Base-by-base conservation (phyloP, 2,888 invertebrate species). In the Eupithecia insigniata region DNA sequence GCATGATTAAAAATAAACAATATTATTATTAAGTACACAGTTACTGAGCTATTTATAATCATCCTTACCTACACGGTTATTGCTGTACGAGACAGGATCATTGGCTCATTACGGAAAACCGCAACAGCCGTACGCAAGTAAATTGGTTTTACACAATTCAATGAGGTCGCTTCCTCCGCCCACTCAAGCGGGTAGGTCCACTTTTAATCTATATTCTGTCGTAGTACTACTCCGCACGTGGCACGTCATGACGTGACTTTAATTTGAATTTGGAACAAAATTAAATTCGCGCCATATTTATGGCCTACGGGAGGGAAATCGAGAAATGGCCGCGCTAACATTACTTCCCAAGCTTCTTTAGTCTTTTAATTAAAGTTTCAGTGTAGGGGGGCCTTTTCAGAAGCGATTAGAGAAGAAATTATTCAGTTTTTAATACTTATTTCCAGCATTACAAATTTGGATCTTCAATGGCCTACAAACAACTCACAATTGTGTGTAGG, bases 211-310 rank as follows among this genome's bases (percentile, higher is more conserved):
- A 83, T 87, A 89, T 85, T 86, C 90, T 82, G 78, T 81, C 79
- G 79, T 55, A 55, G 55, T 55, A 55, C 26, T 62, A 86, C 85
- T 85, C 88, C 87, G 92, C 92, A 91, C 92, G 92, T 90, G 90
- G 90, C 84, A 78, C 78, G 79, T 86, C 87, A 88, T 91, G 88
- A 91, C 90, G 91, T 89, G 91, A 91, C 88, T 91, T 85, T 89
- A 90, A 92, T 92, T 91, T 90, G 89, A 92, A 90, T 91, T 90
- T 88, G 84, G 88, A 88, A 89, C 88, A 85, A 90, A 92, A 92
- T 92, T 90, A 91, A 91, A 90, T 90, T 89, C 88, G 88, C 89
- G 86, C 90, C 91, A 90, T 91, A 91, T 91, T 92, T 92, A 92
- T 92, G 90, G 87, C 87, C 86, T 89, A 89, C 85, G 82, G 46